Percentiles rank a stretch among this genome's conserved stretches.
phyloP scores from a whole-genome alignment of 2,888 invertebrate genomes.

The Lacanobia oleracea region DNA sequence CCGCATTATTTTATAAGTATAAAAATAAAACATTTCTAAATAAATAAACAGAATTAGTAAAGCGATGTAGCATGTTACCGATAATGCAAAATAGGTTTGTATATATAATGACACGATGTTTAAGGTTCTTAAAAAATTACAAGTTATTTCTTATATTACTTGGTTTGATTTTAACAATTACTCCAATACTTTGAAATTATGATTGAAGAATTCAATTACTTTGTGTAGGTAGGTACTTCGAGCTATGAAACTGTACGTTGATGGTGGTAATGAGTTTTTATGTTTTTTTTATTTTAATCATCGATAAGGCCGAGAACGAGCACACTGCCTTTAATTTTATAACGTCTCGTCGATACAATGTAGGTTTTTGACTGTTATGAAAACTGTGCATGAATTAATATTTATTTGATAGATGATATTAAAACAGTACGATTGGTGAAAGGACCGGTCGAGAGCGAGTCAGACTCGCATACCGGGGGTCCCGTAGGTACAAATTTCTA shows the following conservation, averaged over 20 bases:
- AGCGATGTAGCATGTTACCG: not conserved
- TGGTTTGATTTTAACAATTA: constrained; percentile 23
- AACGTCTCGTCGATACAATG: not conserved
- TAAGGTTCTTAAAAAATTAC: constrained; percentile 1
- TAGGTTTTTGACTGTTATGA: too few species aligned
- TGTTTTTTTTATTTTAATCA: constrained; percentile 21
- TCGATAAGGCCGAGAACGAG: constrained; percentile 18
- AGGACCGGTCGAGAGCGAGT: too few species aligned
- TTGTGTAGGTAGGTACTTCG: not conserved
- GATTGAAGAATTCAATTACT: constrained; percentile 7
- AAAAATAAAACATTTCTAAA: not conserved
- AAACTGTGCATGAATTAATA: too few species aligned
- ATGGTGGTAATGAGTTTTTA: not conserved
- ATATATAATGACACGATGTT: not conserved
- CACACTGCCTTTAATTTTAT: not conserved
- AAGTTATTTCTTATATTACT: constrained; percentile 4
- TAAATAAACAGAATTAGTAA: not conserved
- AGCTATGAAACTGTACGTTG: constrained; percentile 1
- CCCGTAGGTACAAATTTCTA: too few species aligned
- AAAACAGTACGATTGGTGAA: too few species aligned
- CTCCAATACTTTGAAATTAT: not conserved
- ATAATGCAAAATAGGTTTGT: not conserved
- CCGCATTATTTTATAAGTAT: not conserved
- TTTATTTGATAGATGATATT: too few species aligned
- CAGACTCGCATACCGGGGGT: too few species aligned